A percentile compares a stretch with the other conserved stretches of the same genome.
Evolutionary conservation across 2,797 vertebrate species (phyloP).

Genomic region (Heliangelus exortis): DNA sequence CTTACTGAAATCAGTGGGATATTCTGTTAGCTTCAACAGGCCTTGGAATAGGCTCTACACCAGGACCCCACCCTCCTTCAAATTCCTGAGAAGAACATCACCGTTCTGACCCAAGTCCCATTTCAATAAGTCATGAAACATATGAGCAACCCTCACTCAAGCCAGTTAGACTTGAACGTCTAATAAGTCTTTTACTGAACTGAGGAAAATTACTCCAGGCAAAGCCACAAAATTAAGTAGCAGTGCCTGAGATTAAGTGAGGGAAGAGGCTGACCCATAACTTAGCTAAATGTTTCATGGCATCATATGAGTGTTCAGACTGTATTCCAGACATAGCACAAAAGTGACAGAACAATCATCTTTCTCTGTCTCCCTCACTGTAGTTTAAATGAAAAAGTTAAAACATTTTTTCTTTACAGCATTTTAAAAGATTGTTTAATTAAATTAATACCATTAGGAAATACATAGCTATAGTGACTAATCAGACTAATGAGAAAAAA

Average conservation of each 20-base stretch:
- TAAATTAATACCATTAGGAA: slow-evolving; percentile 41
- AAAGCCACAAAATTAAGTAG: not conserved
- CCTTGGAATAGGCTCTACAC: not conserved
- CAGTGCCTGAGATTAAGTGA: not conserved
- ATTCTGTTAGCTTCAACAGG: not conserved
- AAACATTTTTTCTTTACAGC: slow-evolving; percentile 61
- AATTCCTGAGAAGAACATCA: not conserved
- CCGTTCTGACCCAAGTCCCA: not conserved
- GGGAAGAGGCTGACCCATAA: not conserved
- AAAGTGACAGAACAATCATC: slow-evolving; percentile 59
- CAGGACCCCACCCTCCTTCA: not conserved
- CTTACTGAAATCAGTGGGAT: not conserved
- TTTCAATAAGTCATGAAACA: not conserved
- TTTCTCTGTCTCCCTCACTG: slow-evolving; percentile 28
- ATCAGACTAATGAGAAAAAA: slow-evolving; percentile 33
- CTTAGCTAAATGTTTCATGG: not conserved
- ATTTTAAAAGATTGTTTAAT: slow-evolving; percentile 60
- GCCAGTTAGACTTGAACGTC: not conserved
- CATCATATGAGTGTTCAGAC: not conserved
- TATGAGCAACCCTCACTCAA: not conserved
- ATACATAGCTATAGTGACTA: slow-evolving; percentile 22
- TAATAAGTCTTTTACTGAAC: not conserved
- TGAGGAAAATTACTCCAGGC: not conserved
- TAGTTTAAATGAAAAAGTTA: slow-evolving; percentile 68
- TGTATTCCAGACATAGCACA: not conserved